Evolutionary conservation across 2,797 vertebrate genomes (phyloP), one percentile per base, ranked within the genome.

Genomic region (Melanotaenia parkinsoni): DNA sequence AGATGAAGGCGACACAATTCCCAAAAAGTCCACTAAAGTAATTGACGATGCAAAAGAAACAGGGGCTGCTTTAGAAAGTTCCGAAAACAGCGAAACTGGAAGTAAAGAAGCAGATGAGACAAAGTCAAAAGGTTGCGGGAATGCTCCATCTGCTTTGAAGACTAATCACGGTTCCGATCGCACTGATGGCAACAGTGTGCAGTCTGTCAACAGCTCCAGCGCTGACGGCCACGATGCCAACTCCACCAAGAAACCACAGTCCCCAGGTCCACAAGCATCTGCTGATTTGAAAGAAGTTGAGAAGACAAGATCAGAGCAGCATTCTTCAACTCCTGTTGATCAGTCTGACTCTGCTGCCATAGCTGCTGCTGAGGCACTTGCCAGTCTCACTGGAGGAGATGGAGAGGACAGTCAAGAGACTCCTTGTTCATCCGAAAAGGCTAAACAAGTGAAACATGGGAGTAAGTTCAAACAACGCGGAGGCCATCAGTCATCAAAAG

Each of bases 351-450:
- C 92, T 8, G 94, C 94, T 20, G 93, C 93, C 45, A 95, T 95
- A 58, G 94, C 93, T 37, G 95, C 95, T 8, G 95, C 95, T 7
- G 95, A 95, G 61, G 94, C 93, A 3, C 93, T 96, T 0, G 95
- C 95, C 76, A 95, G 94, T 79, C 90, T 95, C 66, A 95, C 94
- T 1, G 83, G 92, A 10, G 74, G 88, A 72, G 88, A 92, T 8
- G 91, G 80, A 50, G 92, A 92, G 35, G 88, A 88, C 58, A 76
- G 80, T 0, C 83, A 82, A 70, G 94, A 95, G 81, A 89, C 88
- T 59, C 92, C 93, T 18, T 93, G 93, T 58, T 94, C 93, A 1
- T 94, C 94, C 11, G 90, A 89, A 62, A 93, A 92, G 75, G 90
- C 65, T 0, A 89, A 87, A 74, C 85, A 78, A 3, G 67, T 80